phyloP scores from a whole-genome alignment of 2,113 vertebrate species.

The Alectura lathami region DNA sequence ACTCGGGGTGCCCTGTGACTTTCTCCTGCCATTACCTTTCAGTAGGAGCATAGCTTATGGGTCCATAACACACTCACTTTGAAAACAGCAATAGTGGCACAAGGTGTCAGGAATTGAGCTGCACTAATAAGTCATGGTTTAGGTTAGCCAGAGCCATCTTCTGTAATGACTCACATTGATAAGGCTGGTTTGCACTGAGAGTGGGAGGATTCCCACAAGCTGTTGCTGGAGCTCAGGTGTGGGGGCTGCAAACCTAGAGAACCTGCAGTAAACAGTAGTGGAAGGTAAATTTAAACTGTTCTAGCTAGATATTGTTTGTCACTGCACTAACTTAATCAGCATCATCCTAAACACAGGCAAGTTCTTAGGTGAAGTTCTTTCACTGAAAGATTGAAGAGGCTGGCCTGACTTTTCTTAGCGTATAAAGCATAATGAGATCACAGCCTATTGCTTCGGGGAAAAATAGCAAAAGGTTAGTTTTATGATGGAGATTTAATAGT shows the following conservation, averaged over 20 bases:
- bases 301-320: slow-evolving; percentile 24
- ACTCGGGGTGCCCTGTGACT: neutral
- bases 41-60: fast-evolving
- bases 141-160: neutral
- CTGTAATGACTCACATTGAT: neutral
- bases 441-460: neutral
- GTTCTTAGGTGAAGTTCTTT: slow-evolving; percentile 9
- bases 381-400: neutral
- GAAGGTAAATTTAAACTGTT: slow-evolving; percentile 48
- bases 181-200: neutral
- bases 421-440: neutral
- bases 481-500: neutral
- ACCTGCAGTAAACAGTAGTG: slow-evolving; percentile 31
- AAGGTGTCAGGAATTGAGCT: neutral
- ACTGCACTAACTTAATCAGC: slow-evolving; percentile 13
- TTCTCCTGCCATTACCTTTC: neutral
- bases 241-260: neutral
- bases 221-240: neutral
- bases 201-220: slow-evolving; percentile 11
- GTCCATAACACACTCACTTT: neutral
- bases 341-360: neutral
- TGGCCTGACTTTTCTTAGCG: neutral
- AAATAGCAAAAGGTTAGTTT: slow-evolving; percentile 1
- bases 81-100: neutral
- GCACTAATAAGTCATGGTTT: neutral